Conservation (phyloP, 2,113 vertebrate genomes). For the Rhynchopsitta pachyrhyncha region DNA sequence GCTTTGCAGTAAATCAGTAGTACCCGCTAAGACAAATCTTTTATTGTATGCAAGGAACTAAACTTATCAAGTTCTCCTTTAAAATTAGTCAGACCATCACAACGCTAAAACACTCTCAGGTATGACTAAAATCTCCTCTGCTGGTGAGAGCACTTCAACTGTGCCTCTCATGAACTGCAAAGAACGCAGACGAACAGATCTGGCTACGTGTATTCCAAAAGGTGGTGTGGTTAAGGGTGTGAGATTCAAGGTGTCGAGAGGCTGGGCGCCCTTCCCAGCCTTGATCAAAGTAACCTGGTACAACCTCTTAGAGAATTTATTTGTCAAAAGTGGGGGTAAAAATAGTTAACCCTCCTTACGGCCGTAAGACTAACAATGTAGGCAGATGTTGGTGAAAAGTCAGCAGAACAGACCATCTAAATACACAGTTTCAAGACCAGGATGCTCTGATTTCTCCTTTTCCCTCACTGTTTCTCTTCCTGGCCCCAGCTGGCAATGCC, state of each 20-base stretch:
- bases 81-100: background rate
- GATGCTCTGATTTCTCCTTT: background rate
- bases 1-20: background rate
- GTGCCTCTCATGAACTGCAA: background rate
- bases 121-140: background rate
- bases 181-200: background rate
- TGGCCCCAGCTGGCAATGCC: constrained; percentile 18
- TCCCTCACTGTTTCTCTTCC: background rate
- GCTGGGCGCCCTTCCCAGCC: background rate
- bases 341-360: background rate
- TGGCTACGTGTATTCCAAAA: background rate
- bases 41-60: background rate
- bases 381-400: background rate
- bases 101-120: background rate
- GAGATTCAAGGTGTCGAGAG: background rate
- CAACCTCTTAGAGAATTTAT: background rate
- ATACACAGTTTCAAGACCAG: background rate
- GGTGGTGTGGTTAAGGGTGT: background rate
- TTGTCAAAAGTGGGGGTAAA: background rate
- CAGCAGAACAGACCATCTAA: background rate
- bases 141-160: background rate
- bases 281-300: background rate
- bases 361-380: background rate
- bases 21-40: background rate
- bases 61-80: background rate